Percentiles rank a stretch among this genome's conserved stretches.
Conservation (phyloP, 2,113 vertebrate genomes). For the Theristicus caerulescens region DNA sequence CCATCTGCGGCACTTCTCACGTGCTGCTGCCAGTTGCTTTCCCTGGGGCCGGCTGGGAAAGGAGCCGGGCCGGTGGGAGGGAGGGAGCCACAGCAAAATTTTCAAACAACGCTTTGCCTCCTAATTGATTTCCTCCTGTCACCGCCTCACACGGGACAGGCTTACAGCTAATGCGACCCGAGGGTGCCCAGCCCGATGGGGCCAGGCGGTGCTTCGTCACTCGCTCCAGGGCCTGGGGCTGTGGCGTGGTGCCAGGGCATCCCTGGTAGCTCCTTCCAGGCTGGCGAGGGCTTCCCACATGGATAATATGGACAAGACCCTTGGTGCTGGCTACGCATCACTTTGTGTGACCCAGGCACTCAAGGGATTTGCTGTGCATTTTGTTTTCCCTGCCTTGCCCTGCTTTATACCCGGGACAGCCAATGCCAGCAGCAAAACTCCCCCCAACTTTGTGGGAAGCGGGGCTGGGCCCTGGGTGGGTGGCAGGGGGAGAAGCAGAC, state of each 20-base stretch:
- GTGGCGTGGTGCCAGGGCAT: fast-evolving
- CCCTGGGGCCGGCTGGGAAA: constrained; percentile 2
- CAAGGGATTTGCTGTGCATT: not conserved
- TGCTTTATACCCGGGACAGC: not conserved
- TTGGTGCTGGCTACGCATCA: fast-evolving
- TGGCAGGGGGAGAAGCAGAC: not conserved
- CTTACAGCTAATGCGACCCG: fast-evolving
- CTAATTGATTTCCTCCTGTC: not conserved
- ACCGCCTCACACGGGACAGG: not conserved
- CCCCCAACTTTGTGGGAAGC: not conserved
- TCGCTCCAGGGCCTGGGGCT: not conserved
- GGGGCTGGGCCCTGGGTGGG: not conserved
- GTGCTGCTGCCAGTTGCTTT: constrained; percentile 39
- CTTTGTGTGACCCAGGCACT: not conserved
- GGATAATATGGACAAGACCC: not conserved
- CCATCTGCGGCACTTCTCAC: constrained; percentile 30
- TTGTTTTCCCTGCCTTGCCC: not conserved
- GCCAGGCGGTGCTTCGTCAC: not conserved
- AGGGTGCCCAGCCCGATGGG: not conserved
- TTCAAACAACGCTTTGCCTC: not conserved
- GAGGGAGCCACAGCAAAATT: not conserved
- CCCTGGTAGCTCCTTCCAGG: not conserved
- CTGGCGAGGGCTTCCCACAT: not conserved
- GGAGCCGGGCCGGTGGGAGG: not conserved
- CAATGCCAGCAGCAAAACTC: not conserved